Evolutionary conservation across 2,888 invertebrate genomes (phyloP).

Genomic region (Hymenopus coronatus): DNA sequence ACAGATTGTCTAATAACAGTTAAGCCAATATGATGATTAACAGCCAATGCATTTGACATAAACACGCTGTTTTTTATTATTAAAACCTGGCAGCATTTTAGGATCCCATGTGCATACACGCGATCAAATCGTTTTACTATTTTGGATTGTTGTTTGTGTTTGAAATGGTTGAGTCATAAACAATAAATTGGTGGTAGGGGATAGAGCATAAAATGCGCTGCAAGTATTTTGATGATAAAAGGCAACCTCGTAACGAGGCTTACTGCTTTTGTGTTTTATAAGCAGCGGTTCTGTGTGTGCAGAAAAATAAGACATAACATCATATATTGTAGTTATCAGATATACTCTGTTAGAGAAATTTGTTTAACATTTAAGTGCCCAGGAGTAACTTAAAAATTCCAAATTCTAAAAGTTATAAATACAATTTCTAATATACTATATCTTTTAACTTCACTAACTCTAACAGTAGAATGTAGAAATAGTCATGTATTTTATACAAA

Average conservation of each 20-base stretch:
- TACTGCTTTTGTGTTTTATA: not conserved
- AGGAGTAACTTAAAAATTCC: too few species aligned
- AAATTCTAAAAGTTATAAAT: too few species aligned
- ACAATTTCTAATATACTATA: too few species aligned
- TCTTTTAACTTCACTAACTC: too few species aligned
- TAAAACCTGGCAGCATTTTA: not conserved
- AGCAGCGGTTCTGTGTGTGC: not conserved
- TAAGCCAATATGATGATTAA: not conserved
- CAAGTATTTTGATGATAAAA: not conserved
- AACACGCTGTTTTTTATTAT: not conserved
- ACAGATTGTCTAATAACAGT: too few species aligned
- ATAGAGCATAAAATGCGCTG: not conserved
- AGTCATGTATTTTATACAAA: too few species aligned
- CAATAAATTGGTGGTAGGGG: not conserved
- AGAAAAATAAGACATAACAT: not conserved
- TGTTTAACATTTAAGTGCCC: too few species aligned
- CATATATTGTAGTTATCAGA: too few species aligned
- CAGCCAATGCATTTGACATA: not conserved
- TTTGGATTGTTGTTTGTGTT: not conserved
- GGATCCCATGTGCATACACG: not conserved
- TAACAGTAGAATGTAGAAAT: too few species aligned
- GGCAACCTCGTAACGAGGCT: not conserved
- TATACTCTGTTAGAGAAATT: too few species aligned
- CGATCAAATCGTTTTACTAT: not conserved
- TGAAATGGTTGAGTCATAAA: not conserved